These are phyloP conservation scores for Melinopterus prodromus DNA, from an alignment of 2,888 invertebrate species.

Conservation along the genomic window DNA sequence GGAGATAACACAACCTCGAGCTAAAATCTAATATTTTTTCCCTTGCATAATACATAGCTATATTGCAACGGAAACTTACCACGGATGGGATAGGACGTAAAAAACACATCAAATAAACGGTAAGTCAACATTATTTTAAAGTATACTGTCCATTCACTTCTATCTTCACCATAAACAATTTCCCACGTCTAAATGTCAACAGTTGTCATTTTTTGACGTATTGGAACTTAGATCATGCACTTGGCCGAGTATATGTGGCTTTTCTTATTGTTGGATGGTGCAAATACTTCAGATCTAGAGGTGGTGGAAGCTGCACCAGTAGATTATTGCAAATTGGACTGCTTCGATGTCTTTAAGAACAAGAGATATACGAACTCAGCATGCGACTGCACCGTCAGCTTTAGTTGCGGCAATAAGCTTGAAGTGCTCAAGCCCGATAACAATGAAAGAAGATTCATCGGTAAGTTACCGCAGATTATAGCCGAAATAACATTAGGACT, in stretches of 20 bases:
- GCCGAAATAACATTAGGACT: too few relatives aligned
- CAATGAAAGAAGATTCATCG: constrained; percentile 24
- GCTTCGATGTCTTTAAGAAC: constrained; percentile 21
- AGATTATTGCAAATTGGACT: constrained; percentile 28
- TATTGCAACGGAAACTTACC: too few relatives aligned
- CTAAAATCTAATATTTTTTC: too few relatives aligned
- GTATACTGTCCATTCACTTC: too few relatives aligned
- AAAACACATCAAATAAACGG: too few relatives aligned
- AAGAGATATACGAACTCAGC: constrained; percentile 19
- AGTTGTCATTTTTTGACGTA: too few relatives aligned
- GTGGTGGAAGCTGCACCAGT: neutral
- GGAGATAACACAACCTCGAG: too few relatives aligned
- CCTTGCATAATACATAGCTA: too few relatives aligned
- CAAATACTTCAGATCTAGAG: neutral
- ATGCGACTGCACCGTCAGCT: constrained; percentile 11
- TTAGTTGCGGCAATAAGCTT: constrained; percentile 14
- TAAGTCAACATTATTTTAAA: too few relatives aligned
- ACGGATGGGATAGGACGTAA: too few relatives aligned
- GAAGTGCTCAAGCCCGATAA: constrained; percentile 20
- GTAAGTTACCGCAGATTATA: neutral
- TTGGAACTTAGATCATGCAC: neutral
- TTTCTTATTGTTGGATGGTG: neutral
- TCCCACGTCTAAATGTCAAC: too few relatives aligned
- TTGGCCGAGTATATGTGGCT: neutral
- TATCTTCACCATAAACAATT: too few relatives aligned